A percentile compares a stretch with the other conserved stretches of the same genome.
phyloP scores from a whole-genome alignment of 2,888 invertebrate genomes.

The Barypeithes pellucidus region DNA sequence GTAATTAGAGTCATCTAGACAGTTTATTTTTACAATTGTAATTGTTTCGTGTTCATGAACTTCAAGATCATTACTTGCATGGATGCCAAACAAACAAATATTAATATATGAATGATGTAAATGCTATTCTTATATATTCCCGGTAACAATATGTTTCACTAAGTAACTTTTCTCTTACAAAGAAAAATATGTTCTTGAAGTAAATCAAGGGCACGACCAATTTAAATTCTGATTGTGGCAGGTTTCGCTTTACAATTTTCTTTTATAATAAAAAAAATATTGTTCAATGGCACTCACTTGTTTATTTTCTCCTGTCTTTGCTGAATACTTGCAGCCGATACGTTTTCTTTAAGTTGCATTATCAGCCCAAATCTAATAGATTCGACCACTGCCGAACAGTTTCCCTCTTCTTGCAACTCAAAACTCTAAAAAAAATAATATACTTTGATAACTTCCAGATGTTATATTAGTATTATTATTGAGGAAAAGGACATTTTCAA shows the following conservation, averaged over 20 bases:
- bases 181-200: neutral
- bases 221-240: neutral
- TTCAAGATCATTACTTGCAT: neutral
- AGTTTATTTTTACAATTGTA: constrained; percentile 14
- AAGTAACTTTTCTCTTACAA: neutral
- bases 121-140: constrained; percentile 1
- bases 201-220: constrained; percentile 1
- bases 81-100: constrained; percentile 2
- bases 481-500: too few relatives aligned
- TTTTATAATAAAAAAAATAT: neutral
- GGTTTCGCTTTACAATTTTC: neutral
- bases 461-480: too few relatives aligned
- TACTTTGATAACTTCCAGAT: neutral
- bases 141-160: neutral
- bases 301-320: constrained; percentile 82
- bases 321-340: constrained; percentile 82
- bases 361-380: constrained; percentile 89
- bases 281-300: constrained; percentile 74
- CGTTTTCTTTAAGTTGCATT: constrained; percentile 88
- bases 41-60: constrained; percentile 8
- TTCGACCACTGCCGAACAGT: constrained; percentile 85
- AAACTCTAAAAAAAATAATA: constrained; percentile 70
- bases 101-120: neutral
- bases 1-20: constrained; percentile 13
- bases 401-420: constrained; percentile 82